Base-by-base conservation (phyloP, 2,113 vertebrate genomes). In the Empidonax alnorum region DNA sequence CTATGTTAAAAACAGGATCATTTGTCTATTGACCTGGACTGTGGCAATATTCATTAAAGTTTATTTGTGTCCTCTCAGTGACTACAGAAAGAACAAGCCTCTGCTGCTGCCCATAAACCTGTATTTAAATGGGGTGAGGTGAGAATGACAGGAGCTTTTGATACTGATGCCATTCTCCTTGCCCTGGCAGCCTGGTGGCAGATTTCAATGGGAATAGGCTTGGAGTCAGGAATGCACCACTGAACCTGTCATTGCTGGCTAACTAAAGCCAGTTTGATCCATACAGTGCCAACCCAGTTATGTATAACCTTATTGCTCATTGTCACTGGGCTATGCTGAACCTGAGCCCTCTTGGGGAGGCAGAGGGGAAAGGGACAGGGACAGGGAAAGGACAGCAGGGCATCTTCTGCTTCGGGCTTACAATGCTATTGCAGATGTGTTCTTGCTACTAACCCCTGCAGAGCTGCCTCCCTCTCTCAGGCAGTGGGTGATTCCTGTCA, bases 11-110 rank as follows among this genome's bases (percentile, higher is more conserved):
- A 79, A 35, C 73, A 82, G 92, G 84, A 44, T 65, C 9, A 5
- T 84, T 93, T 91, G 59, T 93, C 53, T 89, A 83, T 93, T 97
- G 94, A 94, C 77, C 89, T 75, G 84, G 93, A 80, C 91, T 41
- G 18, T 84, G 65, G 59, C 53, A 93, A 67, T 78, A 79, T 44
- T 94, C 52, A 94, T 97, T 95, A 87, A 71, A 85, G 86, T 90
- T 82, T 82, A 66, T 82, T 90, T 88, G 55, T 90, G 61, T 73
- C 68, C 39, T 86, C 33, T 55, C 30, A 52, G 33, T n/a, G 49
- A 42, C 71, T 90, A 25, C 35, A 84, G 63, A 0, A 12, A 76
- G 30, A 83, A 5, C 42, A 90, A 83, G 69, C 18, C 52, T 83
- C 68, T 95, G 44, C 35, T 68, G 65, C 24, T 97, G 71, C 76